Conservation (phyloP, 2,888 invertebrate genomes). For the Nebria brevicollis region DNA sequence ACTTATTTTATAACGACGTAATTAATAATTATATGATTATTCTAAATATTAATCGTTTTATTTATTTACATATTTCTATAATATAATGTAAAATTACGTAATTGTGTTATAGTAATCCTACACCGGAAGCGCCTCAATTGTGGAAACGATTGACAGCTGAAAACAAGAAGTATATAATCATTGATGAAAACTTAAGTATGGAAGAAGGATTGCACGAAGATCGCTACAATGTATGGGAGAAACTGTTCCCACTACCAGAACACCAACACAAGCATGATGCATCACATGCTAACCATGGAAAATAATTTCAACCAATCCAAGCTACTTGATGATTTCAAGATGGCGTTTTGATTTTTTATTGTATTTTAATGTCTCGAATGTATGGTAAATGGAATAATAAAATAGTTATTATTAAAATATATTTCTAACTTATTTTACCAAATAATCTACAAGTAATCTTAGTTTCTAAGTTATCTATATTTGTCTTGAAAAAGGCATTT, state of each 20-base stretch:
- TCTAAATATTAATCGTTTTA: background rate
- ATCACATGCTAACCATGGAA: background rate
- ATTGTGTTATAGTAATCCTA: constrained; percentile 63
- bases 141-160: constrained; percentile 60
- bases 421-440: constrained; percentile 58
- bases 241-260: constrained; percentile 56
- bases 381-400: constrained; percentile 2
- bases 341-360: background rate
- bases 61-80: background rate
- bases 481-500: too few relatives aligned
- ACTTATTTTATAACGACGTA: too few relatives aligned
- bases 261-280: background rate
- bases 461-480: too few relatives aligned
- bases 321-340: background rate
- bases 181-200: constrained; percentile 59
- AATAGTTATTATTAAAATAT: constrained; percentile 4
- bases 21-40: background rate
- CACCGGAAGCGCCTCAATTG: constrained; percentile 57
- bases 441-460: constrained; percentile 69
- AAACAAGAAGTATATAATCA: constrained; percentile 61
- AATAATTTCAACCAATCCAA: background rate
- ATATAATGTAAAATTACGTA: background rate
- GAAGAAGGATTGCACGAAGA: constrained; percentile 59
- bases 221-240: constrained; percentile 61
- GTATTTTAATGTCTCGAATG: background rate